Evolutionary conservation across 2,797 vertebrate genomes (phyloP), one percentile per base, ranked within the genome.

Genomic region (Steatocranus sp.): DNA sequence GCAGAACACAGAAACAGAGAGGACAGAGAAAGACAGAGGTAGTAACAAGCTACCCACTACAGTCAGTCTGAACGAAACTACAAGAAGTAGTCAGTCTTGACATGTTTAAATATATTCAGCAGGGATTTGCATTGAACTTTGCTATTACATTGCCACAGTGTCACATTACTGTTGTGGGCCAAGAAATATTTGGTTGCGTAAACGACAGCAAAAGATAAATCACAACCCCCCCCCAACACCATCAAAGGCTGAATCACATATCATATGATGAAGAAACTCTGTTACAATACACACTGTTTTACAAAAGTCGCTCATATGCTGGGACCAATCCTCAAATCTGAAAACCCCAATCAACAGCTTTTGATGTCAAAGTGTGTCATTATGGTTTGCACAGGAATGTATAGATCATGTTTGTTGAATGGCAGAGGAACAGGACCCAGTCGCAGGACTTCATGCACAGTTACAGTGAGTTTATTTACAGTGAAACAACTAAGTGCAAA

Each of bases 201-300:
- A 83, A 78, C 50, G 1, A 11, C 2, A 58, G 27, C 54, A 32
- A 18, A 17, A 4, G 25, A 17, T 27, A 9, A 58, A 32, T 15
- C 3, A 27, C 12, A 2, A 3, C 4, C 2, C 23, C 7, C 50
- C 20, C 48, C 6, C 20, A 84, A 54, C 43, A 73, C 70, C 11
- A 2, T 1, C 5, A 12, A 34, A 89, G 61, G 81, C 78, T 76
- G 81, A 88, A 70, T 87, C 50, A 86, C 8, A 54, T 63, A 14
- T 70, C 15, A 7, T 6, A 74, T 46, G 70, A 30, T 76, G 81
- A 86, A 87, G 25, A 76, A 9, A 14, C 25, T 76, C 1, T 30
- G 10, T 86, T 90, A 74, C 79, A 61, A 83, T 86, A 88, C 5
- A 0, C 7, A 75, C 36, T 51, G 32, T 20, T 76, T 27, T n/a